These are phyloP conservation scores for Diprion similis DNA, from an alignment of 1,140 invertebrate species.

Conservation along the genomic window DNA sequence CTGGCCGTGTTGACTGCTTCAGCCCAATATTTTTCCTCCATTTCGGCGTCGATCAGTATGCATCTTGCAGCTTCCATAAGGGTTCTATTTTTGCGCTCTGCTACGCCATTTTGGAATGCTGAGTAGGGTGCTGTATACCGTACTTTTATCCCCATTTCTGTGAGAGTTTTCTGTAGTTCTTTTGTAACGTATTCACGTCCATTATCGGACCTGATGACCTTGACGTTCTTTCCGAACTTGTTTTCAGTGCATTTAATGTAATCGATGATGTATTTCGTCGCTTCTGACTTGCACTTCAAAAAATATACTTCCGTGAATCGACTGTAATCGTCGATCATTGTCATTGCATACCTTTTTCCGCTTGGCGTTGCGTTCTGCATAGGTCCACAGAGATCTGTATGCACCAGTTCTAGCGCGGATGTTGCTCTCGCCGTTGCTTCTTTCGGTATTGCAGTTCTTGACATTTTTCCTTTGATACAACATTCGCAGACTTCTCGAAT, in stretches of 20 bases:
- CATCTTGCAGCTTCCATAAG: constrained; percentile 40
- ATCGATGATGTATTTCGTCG: constrained; percentile 24
- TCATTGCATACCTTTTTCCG: constrained; percentile 30
- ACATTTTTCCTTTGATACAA: constrained; percentile 27
- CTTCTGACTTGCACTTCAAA: constrained; percentile 30
- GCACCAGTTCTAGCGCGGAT: constrained; percentile 26
- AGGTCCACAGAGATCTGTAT: constrained; percentile 35
- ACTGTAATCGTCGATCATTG: constrained; percentile 36
- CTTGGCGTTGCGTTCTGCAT: constrained; percentile 25
- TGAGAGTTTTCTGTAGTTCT: constrained; percentile 24
- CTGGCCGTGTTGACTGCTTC: constrained; percentile 49
- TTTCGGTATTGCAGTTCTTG: constrained; percentile 31
- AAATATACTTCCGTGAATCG: constrained; percentile 29
- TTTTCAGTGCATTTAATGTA: constrained; percentile 30
- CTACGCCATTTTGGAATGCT: constrained; percentile 1
- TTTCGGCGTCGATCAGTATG: constrained; percentile 39
- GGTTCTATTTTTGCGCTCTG: constrained; percentile 29
- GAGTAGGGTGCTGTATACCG: constrained; percentile 4
- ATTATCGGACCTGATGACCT: constrained; percentile 39
- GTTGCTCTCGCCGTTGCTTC: constrained; percentile 15
- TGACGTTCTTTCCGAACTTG: constrained; percentile 28
- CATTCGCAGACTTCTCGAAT: constrained; percentile 19
- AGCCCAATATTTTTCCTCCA: constrained; percentile 48
- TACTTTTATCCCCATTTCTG: constrained; percentile 31
- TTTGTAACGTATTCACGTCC: constrained; percentile 33